Percentiles rank a stretch among this genome's conserved stretches.
These are phyloP conservation scores for Aratinga solstitialis DNA, from an alignment of 2,797 vertebrate genomes.

Conservation along the genomic window DNA sequence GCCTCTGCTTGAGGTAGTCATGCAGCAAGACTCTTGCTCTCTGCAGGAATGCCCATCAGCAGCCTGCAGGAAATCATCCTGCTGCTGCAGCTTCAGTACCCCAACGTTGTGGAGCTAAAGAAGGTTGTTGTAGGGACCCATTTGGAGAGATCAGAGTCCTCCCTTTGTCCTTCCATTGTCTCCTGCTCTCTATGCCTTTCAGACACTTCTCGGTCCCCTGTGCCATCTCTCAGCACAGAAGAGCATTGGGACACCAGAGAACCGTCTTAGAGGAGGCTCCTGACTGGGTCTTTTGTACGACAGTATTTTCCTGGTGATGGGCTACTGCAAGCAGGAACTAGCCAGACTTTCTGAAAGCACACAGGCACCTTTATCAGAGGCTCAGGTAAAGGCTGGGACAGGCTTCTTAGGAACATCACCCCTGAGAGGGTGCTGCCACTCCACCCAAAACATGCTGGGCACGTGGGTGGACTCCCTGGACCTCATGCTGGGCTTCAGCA, in stretches of 20 bases:
- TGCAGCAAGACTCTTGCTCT: fast-evolving
- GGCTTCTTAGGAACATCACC: neutral
- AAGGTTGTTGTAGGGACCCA: conserved; percentile 96
- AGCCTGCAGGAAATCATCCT: conserved; percentile 94
- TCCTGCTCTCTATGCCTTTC: too few relatives aligned
- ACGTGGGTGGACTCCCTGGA: fast-evolving
- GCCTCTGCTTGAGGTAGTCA: neutral
- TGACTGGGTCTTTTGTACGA: neutral
- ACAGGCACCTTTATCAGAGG: conserved; percentile 94
- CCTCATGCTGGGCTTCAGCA: neutral
- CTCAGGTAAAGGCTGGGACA: conserved; percentile 80
- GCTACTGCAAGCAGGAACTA: conserved; percentile 96
- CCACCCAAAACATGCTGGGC: fast-evolving
- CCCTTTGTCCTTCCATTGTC: neutral
- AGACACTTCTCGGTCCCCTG: neutral
- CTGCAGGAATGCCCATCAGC: conserved; percentile 91
- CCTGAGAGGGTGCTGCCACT: neutral
- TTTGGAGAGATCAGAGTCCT: conserved; percentile 85
- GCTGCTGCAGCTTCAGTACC: conserved; percentile 88
- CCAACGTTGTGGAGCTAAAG: conserved; percentile 94
- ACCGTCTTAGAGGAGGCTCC: too few relatives aligned
- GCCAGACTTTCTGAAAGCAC: conserved; percentile 97
- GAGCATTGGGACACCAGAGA: too few relatives aligned
- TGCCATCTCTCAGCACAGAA: too few relatives aligned
- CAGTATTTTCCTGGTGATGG: conserved; percentile 97